Conservation (phyloP, 2,113 vertebrate species). For the Stegastes partitus region DNA sequence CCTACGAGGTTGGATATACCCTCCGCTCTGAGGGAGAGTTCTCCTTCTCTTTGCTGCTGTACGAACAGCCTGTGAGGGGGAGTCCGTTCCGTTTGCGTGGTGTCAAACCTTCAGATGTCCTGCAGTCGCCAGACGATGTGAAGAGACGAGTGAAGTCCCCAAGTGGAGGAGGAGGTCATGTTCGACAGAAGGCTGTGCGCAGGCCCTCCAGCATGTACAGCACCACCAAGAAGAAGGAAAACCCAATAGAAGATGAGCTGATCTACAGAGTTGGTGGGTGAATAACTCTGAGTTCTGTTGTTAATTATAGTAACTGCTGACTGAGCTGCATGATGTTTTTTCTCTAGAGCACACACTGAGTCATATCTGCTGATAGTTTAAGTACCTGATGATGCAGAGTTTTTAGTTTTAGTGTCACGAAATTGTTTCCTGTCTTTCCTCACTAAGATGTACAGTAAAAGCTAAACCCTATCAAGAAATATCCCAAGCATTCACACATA, state of each 20-base stretch:
- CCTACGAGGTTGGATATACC: constrained; percentile 95
- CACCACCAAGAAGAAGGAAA: constrained; percentile 93
- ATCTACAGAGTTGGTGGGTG: constrained; percentile 89
- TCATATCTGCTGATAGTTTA: background rate
- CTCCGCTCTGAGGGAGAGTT: constrained; percentile 91
- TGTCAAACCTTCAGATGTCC: constrained; percentile 90
- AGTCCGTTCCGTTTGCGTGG: constrained; percentile 92
- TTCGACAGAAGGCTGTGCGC: constrained; percentile 95
- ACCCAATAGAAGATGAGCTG: constrained; percentile 87
- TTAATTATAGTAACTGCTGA: background rate
- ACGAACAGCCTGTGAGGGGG: constrained; percentile 91
- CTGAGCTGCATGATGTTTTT: background rate
- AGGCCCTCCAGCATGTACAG: constrained; percentile 98
- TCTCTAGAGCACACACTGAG: background rate
- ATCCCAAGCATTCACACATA: background rate
- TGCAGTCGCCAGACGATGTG: constrained; percentile 94
- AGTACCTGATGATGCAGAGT: background rate
- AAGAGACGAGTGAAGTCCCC: constrained; percentile 96
- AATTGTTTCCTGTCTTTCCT: background rate
- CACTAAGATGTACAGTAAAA: too few species aligned
- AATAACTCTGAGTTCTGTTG: background rate
- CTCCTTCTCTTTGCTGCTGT: constrained; percentile 90
- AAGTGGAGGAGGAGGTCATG: constrained; percentile 90
- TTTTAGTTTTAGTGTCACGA: background rate
- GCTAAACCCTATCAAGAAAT: too few species aligned